These are phyloP conservation scores for Megastigmus dorsalis DNA, from an alignment of 2,888 invertebrate species.

Conservation along the genomic window DNA sequence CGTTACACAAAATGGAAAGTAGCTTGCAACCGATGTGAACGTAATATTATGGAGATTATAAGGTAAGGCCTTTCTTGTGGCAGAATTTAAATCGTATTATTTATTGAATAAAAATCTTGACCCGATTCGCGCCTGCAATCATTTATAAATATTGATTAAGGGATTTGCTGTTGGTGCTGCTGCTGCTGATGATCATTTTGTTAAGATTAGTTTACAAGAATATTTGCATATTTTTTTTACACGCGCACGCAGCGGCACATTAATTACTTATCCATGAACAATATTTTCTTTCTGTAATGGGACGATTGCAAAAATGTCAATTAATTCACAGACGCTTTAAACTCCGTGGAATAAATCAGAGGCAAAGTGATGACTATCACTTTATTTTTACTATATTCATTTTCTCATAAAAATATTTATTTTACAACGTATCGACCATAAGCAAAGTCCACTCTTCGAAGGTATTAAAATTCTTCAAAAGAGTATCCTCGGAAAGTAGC, in stretches of 20 bases:
- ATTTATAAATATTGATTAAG: conserved; percentile 19
- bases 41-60: conserved; percentile 26
- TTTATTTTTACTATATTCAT: neutral
- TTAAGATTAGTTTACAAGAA: conserved; percentile 2
- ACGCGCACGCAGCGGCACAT: neutral
- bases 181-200: neutral
- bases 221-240: neutral
- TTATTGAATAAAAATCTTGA: conserved; percentile 33
- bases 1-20: conserved; percentile 10
- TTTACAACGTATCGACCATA: no score
- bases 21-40: neutral
- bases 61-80: neutral
- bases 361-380: neutral
- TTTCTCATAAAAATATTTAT: neutral
- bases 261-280: conserved; percentile 18
- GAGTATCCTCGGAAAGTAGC: no score
- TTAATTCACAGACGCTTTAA: neutral
- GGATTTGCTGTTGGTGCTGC: neutral
- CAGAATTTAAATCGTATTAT: conserved; percentile 9
- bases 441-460: no score
- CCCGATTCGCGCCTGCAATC: conserved; percentile 7
- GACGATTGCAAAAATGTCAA: neutral
- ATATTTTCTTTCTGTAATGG: conserved; percentile 13
- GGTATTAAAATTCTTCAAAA: no score
- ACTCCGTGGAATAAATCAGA: conserved; percentile 12